A percentile compares a stretch with the other conserved stretches of the same genome.
These are phyloP conservation scores for Odontamblyopus lacepedii DNA, from an alignment of 2,797 vertebrate genomes.

Conservation along the genomic window DNA sequence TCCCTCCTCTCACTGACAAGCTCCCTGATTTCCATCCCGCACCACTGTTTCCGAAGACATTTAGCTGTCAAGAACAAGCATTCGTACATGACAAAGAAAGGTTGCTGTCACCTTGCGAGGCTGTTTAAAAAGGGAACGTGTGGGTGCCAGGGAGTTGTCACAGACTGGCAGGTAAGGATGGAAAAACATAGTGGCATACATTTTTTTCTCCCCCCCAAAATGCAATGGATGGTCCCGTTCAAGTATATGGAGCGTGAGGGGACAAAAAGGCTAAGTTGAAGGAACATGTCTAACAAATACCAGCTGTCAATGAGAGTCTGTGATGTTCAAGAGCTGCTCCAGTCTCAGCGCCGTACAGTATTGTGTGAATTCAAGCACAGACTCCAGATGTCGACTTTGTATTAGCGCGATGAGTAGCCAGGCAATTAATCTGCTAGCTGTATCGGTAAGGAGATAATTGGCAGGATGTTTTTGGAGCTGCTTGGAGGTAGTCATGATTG, in stretches of 20 bases:
- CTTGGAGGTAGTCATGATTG: not conserved
- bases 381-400: constrained; percentile 26
- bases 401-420: constrained; percentile 25
- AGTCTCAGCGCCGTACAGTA: constrained; percentile 17
- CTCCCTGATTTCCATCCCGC: constrained; percentile 52
- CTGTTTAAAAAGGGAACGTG: constrained; percentile 62
- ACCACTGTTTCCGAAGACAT: constrained; percentile 63
- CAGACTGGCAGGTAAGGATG: constrained; percentile 67
- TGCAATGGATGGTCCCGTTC: constrained; percentile 54
- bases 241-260: constrained; percentile 44
- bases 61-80: constrained; percentile 75
- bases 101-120: constrained; percentile 76
- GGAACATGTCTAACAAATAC: constrained; percentile 68
- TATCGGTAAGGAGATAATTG: not conserved
- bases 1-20: constrained; percentile 64
- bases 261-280: constrained; percentile 56
- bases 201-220: constrained; percentile 43
- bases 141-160: constrained; percentile 77
- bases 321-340: constrained; percentile 34
- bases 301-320: constrained; percentile 59
- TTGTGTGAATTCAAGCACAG: constrained; percentile 22
- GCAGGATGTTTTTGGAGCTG: not conserved
- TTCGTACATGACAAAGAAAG: constrained; percentile 73
- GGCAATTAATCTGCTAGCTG: constrained; percentile 16
- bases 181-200: constrained; percentile 68